These are phyloP conservation scores for Diadegma fenestrale DNA, from an alignment of 2,888 invertebrate genomes.

Conservation along the genomic window DNA sequence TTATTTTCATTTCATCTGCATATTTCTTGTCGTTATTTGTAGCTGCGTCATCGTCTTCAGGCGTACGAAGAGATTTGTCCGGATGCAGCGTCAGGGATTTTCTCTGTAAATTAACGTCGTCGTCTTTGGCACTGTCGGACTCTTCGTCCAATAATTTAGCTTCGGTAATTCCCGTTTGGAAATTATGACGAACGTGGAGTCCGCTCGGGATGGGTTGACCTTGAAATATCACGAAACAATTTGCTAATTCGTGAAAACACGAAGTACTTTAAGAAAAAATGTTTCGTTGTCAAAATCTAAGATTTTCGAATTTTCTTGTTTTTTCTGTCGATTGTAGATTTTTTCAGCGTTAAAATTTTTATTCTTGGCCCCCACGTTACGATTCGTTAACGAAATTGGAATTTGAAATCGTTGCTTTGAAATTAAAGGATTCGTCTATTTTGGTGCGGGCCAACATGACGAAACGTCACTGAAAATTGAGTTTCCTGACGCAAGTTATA, in stretches of 20 bases:
- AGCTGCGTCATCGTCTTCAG: constrained; percentile 76
- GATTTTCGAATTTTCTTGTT: neutral
- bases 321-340: neutral
- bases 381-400: neutral
- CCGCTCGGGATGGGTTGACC: constrained; percentile 91
- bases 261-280: neutral
- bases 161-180: constrained; percentile 91
- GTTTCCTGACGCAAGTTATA: constrained; percentile 28
- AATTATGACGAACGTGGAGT: constrained; percentile 90
- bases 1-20: constrained; percentile 74
- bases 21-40: constrained; percentile 82
- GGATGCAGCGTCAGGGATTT: constrained; percentile 79
- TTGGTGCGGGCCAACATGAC: neutral
- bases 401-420: neutral
- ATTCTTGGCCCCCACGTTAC: neutral
- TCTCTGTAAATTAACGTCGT: constrained; percentile 59
- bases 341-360: neutral
- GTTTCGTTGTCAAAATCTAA: too few species aligned
- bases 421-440: constrained; percentile 1
- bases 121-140: constrained; percentile 69
- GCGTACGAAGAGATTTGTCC: constrained; percentile 73
- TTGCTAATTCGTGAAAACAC: neutral
- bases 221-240: constrained; percentile 79
- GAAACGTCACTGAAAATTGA: constrained; percentile 58
- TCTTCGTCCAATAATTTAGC: constrained; percentile 88